Evolutionary conservation across 2,888 invertebrate genomes (phyloP), one percentile per base, ranked within the genome.

Genomic region (Acrobasis repandana): DNA sequence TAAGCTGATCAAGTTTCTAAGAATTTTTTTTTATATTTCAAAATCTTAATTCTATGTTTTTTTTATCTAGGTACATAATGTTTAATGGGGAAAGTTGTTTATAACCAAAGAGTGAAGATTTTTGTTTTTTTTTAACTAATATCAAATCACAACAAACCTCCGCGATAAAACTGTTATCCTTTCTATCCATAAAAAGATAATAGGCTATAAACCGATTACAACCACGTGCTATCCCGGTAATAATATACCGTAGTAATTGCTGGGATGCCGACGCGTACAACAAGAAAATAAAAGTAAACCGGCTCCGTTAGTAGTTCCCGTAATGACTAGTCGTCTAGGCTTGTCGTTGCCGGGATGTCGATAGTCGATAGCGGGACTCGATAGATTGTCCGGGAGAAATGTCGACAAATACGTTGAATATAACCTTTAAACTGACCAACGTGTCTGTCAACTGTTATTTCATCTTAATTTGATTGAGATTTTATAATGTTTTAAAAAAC

Each of bases 271-370:
- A 75, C 79, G 78, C 85, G 84, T 79, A 73, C 73, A 76, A 77
- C 88, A 85, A 83, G 81, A 88, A 85, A 86, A 83, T 78, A 86
- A 88, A 84, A 83, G 82, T 77, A 71, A 85, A 86, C 87, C 79
- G 74, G 89, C 85, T 88, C 83, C 85, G 82, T 86, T 85, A 83
- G 80, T 74, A 73, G 67, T 77, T 85, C 86, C 86, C 79, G 86
- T 88, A 86, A 88, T 86, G 82, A 85, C 85, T 28, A 28, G 28
- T 82, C 74, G 79, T 80, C 46, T 62, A 62, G 64, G 56, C 49
- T 71, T 28, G 28, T 28, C 28, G 63, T 58, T 46, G 52, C 54
- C 65, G 67, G 69, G 69, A 68, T 66, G 67, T 70, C 68, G 69
- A 75, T 66, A 66, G 58, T 69, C 72, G 73, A 73, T 67, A 69